phyloP scores from a whole-genome alignment of 2,113 vertebrate genomes.

The Ptilorrhoa leucosticta region DNA sequence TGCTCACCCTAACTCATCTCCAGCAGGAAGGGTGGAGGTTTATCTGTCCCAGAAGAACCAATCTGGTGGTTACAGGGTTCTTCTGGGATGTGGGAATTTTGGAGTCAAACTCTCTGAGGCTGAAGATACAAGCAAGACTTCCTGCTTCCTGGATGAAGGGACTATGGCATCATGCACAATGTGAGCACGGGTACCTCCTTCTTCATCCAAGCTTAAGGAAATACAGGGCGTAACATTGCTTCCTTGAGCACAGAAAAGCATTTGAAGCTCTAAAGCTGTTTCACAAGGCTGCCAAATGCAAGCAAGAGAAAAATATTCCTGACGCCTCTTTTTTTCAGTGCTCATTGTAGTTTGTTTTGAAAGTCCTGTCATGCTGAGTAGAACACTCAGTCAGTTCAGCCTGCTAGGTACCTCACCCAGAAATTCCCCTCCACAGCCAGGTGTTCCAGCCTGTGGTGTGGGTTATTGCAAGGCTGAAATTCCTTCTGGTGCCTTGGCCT shows the following conservation, averaged over 20 bases:
- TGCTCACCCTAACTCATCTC: neutral
- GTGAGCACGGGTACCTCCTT: neutral
- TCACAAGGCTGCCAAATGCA: neutral
- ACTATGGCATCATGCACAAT: neutral
- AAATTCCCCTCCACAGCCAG: neutral
- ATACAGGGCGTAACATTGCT: neutral
- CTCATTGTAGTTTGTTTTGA: neutral
- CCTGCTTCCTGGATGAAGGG: neutral
- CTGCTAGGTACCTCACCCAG: neutral
- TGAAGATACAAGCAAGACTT: neutral
- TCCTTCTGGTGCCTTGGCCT: neutral
- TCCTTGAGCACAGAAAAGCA: neutral
- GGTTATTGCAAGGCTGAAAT: neutral
- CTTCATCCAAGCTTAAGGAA: neutral
- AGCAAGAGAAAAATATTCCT: neutral
- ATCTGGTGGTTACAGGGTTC: neutral
- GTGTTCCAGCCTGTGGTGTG: rapidly evolving
- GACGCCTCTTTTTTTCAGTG: neutral
- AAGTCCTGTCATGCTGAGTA: neutral
- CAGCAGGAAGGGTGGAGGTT: neutral
- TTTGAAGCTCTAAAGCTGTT: neutral
- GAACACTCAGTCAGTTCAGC: neutral
- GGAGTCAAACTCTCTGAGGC: neutral
- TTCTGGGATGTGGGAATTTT: neutral
- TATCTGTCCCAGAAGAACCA: neutral